These are phyloP conservation scores for Caenorhabditis zanzibari DNA, from an alignment of 2,888 invertebrate genomes.

Conservation along the genomic window DNA sequence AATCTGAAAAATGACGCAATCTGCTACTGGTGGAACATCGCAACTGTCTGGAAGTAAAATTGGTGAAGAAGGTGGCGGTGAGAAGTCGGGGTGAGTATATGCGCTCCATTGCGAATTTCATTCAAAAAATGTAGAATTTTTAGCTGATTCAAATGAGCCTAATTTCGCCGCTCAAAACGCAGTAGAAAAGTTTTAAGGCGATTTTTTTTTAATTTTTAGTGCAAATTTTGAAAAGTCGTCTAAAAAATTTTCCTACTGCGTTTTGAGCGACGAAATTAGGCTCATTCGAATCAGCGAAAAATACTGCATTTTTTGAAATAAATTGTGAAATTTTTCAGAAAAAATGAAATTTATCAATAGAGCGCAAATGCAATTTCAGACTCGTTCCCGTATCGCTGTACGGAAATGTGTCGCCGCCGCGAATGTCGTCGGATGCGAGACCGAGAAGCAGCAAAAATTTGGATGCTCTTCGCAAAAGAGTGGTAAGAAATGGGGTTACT, in stretches of 20 bases:
- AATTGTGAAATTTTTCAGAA: too few species aligned
- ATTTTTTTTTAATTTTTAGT: too few species aligned
- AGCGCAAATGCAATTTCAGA: neutral
- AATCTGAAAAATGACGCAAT: slow-evolving; percentile 1
- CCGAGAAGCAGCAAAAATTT: neutral
- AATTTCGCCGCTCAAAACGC: too few species aligned
- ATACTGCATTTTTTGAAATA: too few species aligned
- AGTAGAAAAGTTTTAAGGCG: too few species aligned
- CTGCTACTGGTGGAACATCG: neutral
- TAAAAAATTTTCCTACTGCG: too few species aligned
- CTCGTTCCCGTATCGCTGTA: neutral
- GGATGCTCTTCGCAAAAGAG: neutral
- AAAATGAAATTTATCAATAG: neutral
- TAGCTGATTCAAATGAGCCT: too few species aligned
- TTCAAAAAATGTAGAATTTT: too few species aligned
- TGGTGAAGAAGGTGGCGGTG: neutral
- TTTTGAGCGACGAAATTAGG: too few species aligned
- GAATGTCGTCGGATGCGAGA: neutral
- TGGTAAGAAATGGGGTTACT: too few species aligned
- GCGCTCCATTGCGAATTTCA: neutral
- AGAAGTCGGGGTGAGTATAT: neutral
- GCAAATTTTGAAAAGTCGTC: too few species aligned
- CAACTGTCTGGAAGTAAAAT: slow-evolving; percentile 12
- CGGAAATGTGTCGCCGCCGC: slow-evolving; percentile 18
- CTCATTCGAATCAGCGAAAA: too few species aligned